Evolutionary conservation across 2,888 invertebrate species (phyloP).

Genomic region (Desoria tigrina): DNA sequence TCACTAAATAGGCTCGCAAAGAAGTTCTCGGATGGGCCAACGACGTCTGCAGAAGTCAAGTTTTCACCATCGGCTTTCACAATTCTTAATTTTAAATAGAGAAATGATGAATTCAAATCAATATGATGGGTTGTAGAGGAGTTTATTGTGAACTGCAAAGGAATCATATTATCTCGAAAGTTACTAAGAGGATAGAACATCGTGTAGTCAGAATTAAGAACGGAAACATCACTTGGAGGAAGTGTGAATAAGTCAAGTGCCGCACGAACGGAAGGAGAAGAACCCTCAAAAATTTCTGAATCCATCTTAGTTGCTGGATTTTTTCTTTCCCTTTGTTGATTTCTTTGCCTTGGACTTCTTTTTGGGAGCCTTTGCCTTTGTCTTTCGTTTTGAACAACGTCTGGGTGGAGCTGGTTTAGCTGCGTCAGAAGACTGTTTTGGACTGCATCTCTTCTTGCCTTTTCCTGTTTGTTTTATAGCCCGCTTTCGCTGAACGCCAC

Average conservation of each 20-base stretch:
- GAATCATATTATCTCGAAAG: background rate
- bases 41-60: background rate
- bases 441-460: background rate
- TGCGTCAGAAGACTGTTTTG: too few relatives aligned
- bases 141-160: background rate
- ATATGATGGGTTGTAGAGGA: background rate
- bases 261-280: background rate
- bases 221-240: background rate
- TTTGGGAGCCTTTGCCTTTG: background rate
- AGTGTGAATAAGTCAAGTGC: background rate
- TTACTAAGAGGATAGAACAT: background rate
- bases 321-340: background rate
- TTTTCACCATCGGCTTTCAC: background rate
- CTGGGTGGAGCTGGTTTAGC: too few relatives aligned
- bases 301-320: too few relatives aligned
- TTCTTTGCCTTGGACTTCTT: background rate
- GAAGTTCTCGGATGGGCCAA: conserved; percentile 7
- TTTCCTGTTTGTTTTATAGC: background rate
- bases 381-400: background rate
- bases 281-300: background rate
- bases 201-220: background rate
- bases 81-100: background rate
- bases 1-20: background rate
- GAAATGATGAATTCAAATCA: background rate
- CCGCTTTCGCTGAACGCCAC: background rate